phyloP scores from a whole-genome alignment of 2,113 vertebrate genomes.

The Nothobranchius furzeri region DNA sequence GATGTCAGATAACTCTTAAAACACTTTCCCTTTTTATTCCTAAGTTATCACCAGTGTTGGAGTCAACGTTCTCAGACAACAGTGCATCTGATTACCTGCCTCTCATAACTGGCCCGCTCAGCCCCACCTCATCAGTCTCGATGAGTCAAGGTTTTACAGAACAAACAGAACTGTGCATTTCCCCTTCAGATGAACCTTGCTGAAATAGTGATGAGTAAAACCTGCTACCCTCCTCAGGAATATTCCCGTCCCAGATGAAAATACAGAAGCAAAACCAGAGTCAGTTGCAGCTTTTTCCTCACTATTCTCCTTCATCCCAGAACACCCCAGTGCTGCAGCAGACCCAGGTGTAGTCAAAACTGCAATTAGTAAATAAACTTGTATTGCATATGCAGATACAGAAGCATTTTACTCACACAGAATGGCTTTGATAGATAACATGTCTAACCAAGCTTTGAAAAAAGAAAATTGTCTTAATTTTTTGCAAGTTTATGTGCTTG shows the following conservation, averaged over 20 bases:
- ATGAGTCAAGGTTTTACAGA: conserved; percentile 43
- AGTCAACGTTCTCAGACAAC: conserved; percentile 71
- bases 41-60: conserved; percentile 78
- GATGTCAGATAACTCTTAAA: neutral
- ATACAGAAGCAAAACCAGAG: conserved; percentile 35
- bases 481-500: neutral
- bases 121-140: conserved; percentile 56
- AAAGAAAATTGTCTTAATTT: too few relatives aligned
- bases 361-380: too few relatives aligned
- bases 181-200: too few relatives aligned
- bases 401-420: too few relatives aligned
- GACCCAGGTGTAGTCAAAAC: conserved; percentile 14
- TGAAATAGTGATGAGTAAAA: neutral
- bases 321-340: conserved; percentile 14
- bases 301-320: conserved; percentile 33
- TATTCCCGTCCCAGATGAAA: conserved; percentile 37
- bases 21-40: neutral
- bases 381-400: too few relatives aligned
- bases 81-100: conserved; percentile 67
- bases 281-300: neutral
- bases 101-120: conserved; percentile 35
- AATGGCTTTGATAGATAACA: too few relatives aligned
- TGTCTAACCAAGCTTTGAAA: too few relatives aligned
- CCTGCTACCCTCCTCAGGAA: conserved; percentile 27
- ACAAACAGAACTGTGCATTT: neutral